A percentile compares a stretch with the other conserved stretches of the same genome.
These are phyloP conservation scores for Trichechus manatus DNA, from an alignment of 2,113 vertebrate species.

Conservation along the genomic window DNA sequence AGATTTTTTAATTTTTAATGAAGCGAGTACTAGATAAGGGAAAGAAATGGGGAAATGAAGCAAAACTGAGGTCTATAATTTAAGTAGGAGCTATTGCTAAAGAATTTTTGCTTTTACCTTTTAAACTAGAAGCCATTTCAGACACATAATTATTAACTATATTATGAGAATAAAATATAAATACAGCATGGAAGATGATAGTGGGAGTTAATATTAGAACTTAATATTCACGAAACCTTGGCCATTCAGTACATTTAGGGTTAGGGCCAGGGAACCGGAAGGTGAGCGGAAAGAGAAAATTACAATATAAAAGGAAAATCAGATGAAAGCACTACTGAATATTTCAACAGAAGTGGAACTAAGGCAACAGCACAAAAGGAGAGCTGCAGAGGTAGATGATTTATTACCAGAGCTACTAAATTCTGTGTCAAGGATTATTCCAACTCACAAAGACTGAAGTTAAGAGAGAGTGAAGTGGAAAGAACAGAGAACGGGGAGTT, in stretches of 20 bases:
- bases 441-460: slow-evolving; percentile 46
- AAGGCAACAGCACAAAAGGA: slow-evolving; percentile 43
- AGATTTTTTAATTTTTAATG: neutral
- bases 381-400: neutral
- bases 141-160: slow-evolving; percentile 54
- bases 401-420: slow-evolving; percentile 55
- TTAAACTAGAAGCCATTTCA: slow-evolving; percentile 61
- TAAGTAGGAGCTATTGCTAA: slow-evolving; percentile 11
- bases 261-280: neutral
- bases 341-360: slow-evolving; percentile 60
- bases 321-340: slow-evolving; percentile 39
- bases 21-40: neutral
- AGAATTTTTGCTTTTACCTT: slow-evolving; percentile 56
- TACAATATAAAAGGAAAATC: neutral
- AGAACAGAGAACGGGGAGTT: neutral
- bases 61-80: slow-evolving; percentile 35
- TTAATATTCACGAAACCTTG: slow-evolving; percentile 41
- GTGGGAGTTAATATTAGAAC: slow-evolving; percentile 44
- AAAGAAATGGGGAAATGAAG: slow-evolving; percentile 5
- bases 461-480: slow-evolving; percentile 13
- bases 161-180: slow-evolving; percentile 66
- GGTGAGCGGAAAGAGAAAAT: slow-evolving; percentile 32
- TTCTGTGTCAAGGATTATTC: slow-evolving; percentile 69
- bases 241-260: slow-evolving; percentile 19
- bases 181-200: slow-evolving; percentile 55